Percentiles rank a stretch among this genome's conserved stretches.
Conservation (phyloP, 2,113 vertebrate genomes). For the Phalacrocorax aristotelis region DNA sequence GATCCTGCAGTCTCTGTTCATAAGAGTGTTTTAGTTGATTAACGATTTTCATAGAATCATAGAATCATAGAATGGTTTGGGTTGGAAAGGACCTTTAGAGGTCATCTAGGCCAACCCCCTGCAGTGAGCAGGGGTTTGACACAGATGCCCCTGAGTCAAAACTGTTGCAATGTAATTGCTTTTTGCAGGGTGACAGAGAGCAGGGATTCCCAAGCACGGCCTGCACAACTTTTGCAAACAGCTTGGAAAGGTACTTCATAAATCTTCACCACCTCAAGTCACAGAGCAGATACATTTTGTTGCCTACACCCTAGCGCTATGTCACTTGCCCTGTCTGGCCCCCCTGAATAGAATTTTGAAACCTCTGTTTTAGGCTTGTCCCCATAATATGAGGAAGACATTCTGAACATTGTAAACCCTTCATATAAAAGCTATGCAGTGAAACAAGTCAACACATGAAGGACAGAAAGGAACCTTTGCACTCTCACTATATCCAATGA, state of each 20-base stretch:
- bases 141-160: neutral
- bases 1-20: neutral
- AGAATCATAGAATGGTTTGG: too few relatives aligned
- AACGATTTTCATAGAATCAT: neutral
- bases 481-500: neutral
- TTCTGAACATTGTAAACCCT: neutral
- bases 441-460: accelerated
- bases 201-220: neutral
- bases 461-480: neutral
- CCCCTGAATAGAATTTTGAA: neutral
- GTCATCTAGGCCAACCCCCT: too few relatives aligned
- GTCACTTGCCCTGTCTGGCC: neutral
- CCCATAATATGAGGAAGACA: accelerated
- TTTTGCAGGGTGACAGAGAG: neutral
- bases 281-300: neutral
- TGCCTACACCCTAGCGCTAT: accelerated
- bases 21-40: neutral
- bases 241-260: neutral
- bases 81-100: too few relatives aligned
- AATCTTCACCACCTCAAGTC: neutral
- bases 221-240: neutral
- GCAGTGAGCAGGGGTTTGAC: neutral
- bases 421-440: neutral
- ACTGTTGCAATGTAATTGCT: neutral
- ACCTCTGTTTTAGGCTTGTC: neutral